A percentile compares a stretch with the other conserved stretches of the same genome.
These are phyloP conservation scores for Spodoptera picta DNA, from an alignment of 2,888 invertebrate genomes.

Conservation along the genomic window DNA sequence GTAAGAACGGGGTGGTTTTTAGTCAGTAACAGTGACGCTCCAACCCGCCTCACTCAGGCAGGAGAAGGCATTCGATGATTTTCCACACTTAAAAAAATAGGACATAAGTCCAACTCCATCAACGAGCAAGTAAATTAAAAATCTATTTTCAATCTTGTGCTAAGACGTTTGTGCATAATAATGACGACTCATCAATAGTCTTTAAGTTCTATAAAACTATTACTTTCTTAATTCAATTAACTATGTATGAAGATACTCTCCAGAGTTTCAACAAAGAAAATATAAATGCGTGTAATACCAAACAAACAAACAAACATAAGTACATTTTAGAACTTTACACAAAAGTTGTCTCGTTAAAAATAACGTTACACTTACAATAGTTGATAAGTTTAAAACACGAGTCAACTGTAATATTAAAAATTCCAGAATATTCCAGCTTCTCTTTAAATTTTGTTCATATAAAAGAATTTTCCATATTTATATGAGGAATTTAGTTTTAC, in stretches of 20 bases:
- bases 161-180: too few relatives aligned
- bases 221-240: neutral
- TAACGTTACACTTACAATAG: slow-evolving; percentile 12
- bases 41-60: too few relatives aligned
- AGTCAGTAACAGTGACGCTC: too few relatives aligned
- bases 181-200: too few relatives aligned
- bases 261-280: neutral
- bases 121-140: too few relatives aligned
- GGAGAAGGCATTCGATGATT: too few relatives aligned
- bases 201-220: neutral
- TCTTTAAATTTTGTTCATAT: slow-evolving; percentile 38
- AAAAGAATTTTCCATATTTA: slow-evolving; percentile 29
- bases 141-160: too few relatives aligned
- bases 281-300: neutral
- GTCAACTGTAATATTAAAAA: slow-evolving; percentile 39
- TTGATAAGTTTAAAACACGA: slow-evolving; percentile 28
- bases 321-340: neutral
- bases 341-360: slow-evolving; percentile 52
- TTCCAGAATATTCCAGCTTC: slow-evolving; percentile 22
- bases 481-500: slow-evolving; percentile 36
- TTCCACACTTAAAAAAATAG: too few relatives aligned
- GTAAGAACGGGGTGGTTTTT: too few relatives aligned
- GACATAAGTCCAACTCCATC: too few relatives aligned
- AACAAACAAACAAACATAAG: slow-evolving; percentile 8
- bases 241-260: neutral